A percentile compares a stretch with the other conserved stretches of the same genome.
phyloP scores from a whole-genome alignment of 1,140 invertebrate species.

The Brevipalpus yothersi region DNA sequence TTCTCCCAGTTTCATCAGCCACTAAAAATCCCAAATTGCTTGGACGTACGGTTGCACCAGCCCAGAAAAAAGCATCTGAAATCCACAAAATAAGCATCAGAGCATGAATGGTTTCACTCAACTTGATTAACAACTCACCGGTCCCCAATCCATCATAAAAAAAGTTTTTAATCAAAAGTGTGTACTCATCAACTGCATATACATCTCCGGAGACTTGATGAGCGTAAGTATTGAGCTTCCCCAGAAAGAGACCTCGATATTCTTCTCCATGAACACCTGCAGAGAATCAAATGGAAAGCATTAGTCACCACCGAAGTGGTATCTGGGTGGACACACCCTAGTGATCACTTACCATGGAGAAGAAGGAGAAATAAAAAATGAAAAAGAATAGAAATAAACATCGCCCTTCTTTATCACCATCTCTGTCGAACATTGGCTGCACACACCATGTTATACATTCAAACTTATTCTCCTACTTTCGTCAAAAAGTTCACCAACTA shows the following conservation, averaged over 20 bases:
- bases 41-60: conserved; percentile 55
- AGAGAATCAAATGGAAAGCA: too few relatives aligned
- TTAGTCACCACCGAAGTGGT: too few relatives aligned
- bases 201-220: conserved; percentile 66
- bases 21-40: conserved; percentile 74
- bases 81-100: not conserved
- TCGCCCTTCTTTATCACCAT: too few relatives aligned
- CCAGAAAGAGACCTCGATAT: conserved; percentile 52
- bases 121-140: conserved; percentile 24
- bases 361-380: too few relatives aligned
- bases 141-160: conserved; percentile 73
- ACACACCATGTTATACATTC: too few relatives aligned
- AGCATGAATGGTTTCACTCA: not conserved
- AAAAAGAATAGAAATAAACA: too few relatives aligned
- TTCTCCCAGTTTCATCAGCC: conserved; percentile 62
- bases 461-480: too few relatives aligned
- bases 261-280: conserved; percentile 4
- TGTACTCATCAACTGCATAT: conserved; percentile 66
- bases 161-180: conserved; percentile 51
- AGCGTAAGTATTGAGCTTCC: conserved; percentile 69
- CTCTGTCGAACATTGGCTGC: too few relatives aligned
- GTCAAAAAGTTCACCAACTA: too few relatives aligned
- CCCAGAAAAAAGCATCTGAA: conserved; percentile 57
- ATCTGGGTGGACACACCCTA: too few relatives aligned
- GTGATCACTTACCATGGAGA: too few relatives aligned